Evolutionary conservation across 2,888 invertebrate species (phyloP).

Genomic region (Epistrophe eligans): DNA sequence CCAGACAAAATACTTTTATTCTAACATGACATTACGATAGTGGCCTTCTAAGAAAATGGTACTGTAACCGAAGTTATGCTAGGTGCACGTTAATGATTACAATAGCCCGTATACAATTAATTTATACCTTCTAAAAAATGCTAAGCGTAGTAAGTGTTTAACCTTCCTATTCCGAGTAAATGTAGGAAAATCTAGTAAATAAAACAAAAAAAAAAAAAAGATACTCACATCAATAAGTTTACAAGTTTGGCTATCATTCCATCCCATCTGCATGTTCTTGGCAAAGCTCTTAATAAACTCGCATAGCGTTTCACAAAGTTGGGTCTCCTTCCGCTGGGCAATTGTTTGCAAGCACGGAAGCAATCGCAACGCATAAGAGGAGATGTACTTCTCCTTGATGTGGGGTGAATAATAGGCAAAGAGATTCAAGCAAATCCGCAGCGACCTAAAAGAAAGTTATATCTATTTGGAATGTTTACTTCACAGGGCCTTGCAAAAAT

Average conservation of each 20-base stretch:
- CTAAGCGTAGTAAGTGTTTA: no score
- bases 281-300: constrained; percentile 83
- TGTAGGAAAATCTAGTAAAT: not conserved
- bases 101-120: no score
- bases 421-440: constrained; percentile 90
- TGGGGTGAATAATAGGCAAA: constrained; percentile 91
- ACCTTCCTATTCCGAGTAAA: no score
- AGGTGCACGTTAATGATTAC: no score
- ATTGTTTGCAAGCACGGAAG: constrained; percentile 90
- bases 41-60: no score
- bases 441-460: constrained; percentile 84
- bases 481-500: constrained; percentile 12
- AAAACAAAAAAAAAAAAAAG: not conserved
- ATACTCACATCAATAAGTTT: constrained; percentile 82
- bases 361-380: constrained; percentile 90
- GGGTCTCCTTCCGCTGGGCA: constrained; percentile 87
- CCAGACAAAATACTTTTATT: no score
- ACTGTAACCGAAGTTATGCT: no score
- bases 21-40: no score
- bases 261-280: constrained; percentile 81
- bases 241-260: constrained; percentile 82
- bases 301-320: constrained; percentile 82
- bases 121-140: no score
- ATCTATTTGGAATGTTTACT: not conserved
- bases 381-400: constrained; percentile 91